Evolutionary conservation across 2,113 vertebrate genomes (phyloP).

Genomic region (Oophaga pumilio): DNA sequence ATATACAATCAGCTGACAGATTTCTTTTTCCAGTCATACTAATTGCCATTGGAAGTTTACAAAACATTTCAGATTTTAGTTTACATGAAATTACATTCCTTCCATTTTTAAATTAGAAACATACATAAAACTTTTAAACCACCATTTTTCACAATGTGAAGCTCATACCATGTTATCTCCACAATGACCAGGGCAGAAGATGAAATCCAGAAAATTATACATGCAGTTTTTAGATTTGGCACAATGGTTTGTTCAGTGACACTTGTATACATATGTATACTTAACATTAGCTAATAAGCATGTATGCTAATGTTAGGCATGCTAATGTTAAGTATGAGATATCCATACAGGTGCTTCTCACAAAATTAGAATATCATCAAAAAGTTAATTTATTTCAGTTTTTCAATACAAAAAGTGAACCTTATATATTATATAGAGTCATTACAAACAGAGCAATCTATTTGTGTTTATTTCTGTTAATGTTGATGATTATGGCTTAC

Average conservation of each 20-base stretch:
- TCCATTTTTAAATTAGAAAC: slow-evolving; percentile 31
- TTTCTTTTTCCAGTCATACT: slow-evolving; percentile 32
- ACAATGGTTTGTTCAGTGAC: neutral
- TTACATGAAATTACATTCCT: slow-evolving; percentile 39
- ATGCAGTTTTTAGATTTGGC: neutral
- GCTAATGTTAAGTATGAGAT: too few species aligned
- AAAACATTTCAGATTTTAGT: slow-evolving; percentile 43
- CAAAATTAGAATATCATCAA: too few species aligned
- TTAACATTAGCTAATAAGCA: neutral
- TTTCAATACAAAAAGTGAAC: too few species aligned
- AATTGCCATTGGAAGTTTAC: slow-evolving; percentile 38
- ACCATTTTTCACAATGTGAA: neutral
- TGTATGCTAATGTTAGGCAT: neutral
- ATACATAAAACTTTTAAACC: neutral
- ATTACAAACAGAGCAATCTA: too few species aligned
- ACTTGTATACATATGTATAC: neutral
- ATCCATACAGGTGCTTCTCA: too few species aligned
- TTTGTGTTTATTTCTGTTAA: too few species aligned
- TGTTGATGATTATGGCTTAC: too few species aligned
- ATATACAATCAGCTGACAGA: slow-evolving; percentile 21
- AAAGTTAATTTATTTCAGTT: too few species aligned
- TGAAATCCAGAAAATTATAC: neutral
- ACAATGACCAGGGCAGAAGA: neutral
- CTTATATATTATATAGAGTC: too few species aligned
- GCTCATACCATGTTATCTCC: neutral